These are phyloP conservation scores for Lasioglossum villosulum DNA, from an alignment of 2,888 invertebrate genomes.

Conservation along the genomic window DNA sequence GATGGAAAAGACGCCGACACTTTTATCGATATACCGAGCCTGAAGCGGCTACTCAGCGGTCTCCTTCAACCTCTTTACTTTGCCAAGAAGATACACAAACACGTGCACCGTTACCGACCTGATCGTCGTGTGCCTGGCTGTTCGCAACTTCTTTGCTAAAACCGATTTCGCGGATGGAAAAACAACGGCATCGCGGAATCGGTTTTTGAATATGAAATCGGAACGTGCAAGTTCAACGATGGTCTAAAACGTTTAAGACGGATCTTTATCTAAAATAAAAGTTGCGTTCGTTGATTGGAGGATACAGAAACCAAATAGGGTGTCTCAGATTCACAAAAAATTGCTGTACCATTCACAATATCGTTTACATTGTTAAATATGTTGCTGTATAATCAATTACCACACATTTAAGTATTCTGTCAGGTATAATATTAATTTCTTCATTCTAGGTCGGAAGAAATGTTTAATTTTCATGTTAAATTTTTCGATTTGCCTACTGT, in stretches of 20 bases:
- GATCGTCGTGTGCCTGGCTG: conserved; percentile 16
- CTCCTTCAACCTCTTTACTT: conserved; percentile 63
- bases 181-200: conserved; percentile 20
- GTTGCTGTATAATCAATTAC: too few species aligned
- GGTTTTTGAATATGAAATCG: conserved; percentile 44
- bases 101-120: conserved; percentile 21
- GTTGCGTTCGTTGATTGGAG: not conserved
- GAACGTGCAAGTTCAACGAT: conserved; percentile 11
- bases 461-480: too few species aligned
- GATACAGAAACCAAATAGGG: too few species aligned
- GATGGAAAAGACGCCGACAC: conserved; percentile 64
- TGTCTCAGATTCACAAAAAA: too few species aligned
- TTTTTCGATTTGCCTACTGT: too few species aligned
- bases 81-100: conserved; percentile 63
- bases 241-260: not conserved
- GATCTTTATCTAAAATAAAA: not conserved
- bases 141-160: conserved; percentile 54
- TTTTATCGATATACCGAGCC: conserved; percentile 70
- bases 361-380: too few species aligned
- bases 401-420: too few species aligned
- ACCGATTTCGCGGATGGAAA: conserved; percentile 52
- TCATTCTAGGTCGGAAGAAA: too few species aligned
- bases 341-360: too few species aligned
- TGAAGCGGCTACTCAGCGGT: conserved; percentile 56
- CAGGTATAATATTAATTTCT: too few species aligned